Evolutionary conservation across 1,140 invertebrate species (phyloP).

Genomic region (Papilio polytes): DNA sequence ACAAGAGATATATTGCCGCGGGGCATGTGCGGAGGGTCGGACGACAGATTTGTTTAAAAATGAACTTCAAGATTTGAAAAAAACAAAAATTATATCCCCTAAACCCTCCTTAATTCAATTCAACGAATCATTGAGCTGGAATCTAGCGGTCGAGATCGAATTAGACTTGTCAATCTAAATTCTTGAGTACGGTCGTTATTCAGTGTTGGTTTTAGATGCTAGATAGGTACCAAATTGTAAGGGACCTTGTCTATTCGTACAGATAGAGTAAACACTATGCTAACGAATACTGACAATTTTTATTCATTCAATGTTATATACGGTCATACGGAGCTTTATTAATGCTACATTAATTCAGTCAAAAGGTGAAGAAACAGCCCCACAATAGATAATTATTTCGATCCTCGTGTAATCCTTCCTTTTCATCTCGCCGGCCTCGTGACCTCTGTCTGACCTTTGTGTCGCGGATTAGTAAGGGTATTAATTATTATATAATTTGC

Average conservation of each 20-base stretch:
- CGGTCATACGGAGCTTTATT: background rate
- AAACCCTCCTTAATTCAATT: constrained; percentile 15
- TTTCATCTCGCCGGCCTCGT: background rate
- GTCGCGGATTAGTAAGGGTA: background rate
- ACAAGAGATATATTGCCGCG: constrained; percentile 16
- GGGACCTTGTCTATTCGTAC: background rate
- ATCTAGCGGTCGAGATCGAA: background rate
- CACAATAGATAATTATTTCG: constrained; percentile 15
- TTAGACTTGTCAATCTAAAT: constrained; percentile 15
- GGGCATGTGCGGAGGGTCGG: background rate
- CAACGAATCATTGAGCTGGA: background rate
- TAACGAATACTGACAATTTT: background rate
- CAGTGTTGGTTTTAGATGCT: background rate
- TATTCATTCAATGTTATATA: background rate
- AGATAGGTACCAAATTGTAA: background rate
- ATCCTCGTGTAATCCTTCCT: constrained; percentile 5
- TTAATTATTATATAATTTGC: background rate
- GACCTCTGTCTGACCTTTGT: background rate
- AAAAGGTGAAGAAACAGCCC: background rate
- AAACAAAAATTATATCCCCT: background rate
- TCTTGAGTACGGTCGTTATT: constrained; percentile 9
- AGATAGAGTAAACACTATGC: background rate
- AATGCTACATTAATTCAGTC: background rate
- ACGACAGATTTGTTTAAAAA: background rate
- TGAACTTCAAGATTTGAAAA: constrained; percentile 3